Evolutionary conservation across 2,113 vertebrate species (phyloP).

Genomic region (Otis tarda): DNA sequence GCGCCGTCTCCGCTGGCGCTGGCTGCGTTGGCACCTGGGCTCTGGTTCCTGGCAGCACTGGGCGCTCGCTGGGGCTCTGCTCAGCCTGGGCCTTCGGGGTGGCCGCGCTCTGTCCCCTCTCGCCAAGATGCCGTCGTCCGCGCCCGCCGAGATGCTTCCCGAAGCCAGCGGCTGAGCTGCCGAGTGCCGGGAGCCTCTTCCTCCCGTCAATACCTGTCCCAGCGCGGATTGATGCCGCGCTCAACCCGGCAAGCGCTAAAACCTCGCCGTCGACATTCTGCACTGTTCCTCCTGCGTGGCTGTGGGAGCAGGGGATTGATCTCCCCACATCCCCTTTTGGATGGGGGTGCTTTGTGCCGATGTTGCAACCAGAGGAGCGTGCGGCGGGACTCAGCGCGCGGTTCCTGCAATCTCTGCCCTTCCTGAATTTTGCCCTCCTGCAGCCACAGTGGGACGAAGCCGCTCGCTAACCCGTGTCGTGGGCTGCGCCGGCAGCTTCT

Average conservation of each 20-base stretch:
- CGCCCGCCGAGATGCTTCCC: not conserved
- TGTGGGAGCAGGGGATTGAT: not conserved
- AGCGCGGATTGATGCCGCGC: not conserved
- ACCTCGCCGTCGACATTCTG: not conserved
- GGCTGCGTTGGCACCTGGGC: no score
- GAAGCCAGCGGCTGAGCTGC: not conserved
- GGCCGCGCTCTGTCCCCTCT: not conserved
- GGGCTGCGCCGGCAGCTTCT: not conserved
- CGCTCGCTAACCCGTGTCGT: accelerated
- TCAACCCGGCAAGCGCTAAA: not conserved
- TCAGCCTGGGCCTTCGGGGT: not conserved
- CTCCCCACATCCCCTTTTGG: not conserved
- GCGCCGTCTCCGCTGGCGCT: no score
- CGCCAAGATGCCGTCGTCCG: not conserved
- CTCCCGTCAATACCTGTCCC: not conserved
- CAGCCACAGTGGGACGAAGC: accelerated
- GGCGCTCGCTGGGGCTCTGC: not conserved
- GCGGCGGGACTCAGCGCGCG: accelerated
- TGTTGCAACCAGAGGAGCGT: not conserved
- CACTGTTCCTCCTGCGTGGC: accelerated
- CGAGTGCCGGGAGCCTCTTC: not conserved
- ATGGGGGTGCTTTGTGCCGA: not conserved
- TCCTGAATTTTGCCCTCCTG: not conserved
- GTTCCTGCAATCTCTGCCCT: not conserved
- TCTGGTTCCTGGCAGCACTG: accelerated